Evolutionary conservation across 2,888 invertebrate genomes (phyloP).

Genomic region (Rhamnusium bicolor): DNA sequence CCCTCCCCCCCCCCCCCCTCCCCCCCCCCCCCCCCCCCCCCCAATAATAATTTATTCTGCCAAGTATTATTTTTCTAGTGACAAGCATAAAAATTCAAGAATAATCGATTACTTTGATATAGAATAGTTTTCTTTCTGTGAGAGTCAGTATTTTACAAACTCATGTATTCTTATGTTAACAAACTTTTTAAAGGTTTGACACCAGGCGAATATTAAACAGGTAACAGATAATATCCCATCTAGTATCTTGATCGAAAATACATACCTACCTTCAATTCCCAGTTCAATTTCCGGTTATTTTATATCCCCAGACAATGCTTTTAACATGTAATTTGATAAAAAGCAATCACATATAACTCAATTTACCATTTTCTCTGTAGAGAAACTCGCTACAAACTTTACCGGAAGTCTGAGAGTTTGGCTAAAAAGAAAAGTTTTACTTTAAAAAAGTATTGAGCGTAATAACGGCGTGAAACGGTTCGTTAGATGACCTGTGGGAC

Average conservation of each 20-base stretch:
- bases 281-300: background rate
- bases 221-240: background rate
- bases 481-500: conserved; percentile 24
- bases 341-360: conserved; percentile 31
- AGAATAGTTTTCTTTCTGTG: no score
- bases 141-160: no score
- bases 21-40: no score
- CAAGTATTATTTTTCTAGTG: no score
- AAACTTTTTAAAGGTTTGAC: no score
- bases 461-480: conserved; percentile 19
- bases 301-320: conserved; percentile 8
- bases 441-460: conserved; percentile 22
- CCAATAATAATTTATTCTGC: no score
- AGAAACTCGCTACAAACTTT: conserved; percentile 10
- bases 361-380: conserved; percentile 23
- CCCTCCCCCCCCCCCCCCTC: no score
- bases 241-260: background rate
- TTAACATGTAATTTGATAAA: conserved; percentile 23
- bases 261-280: background rate
- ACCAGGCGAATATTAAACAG: background rate
- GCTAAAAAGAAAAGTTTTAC: conserved; percentile 13
- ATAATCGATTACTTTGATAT: no score
- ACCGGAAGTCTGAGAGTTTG: background rate
- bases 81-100: no score
- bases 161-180: no score